phyloP scores from a whole-genome alignment of 2,113 vertebrate genomes.

The Mastomys natalensis region DNA sequence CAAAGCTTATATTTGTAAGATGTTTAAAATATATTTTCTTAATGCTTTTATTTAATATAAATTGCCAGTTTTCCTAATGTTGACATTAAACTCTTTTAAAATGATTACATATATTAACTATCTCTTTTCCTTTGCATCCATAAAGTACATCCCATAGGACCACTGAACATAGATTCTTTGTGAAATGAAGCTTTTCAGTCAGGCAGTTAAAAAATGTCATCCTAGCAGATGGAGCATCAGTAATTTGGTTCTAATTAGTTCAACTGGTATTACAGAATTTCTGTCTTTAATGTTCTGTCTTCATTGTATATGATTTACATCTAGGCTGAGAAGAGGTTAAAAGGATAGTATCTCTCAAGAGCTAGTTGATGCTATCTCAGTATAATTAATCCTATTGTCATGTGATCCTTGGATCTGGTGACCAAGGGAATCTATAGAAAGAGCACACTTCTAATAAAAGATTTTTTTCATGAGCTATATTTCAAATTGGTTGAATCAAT shows the following conservation, averaged over 20 bases:
- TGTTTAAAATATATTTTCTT: constrained; percentile 55
- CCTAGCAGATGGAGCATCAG: constrained; percentile 81
- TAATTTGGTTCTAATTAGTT: constrained; percentile 84
- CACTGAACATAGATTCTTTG: constrained; percentile 66
- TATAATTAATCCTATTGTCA: constrained; percentile 24
- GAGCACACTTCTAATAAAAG: constrained; percentile 69
- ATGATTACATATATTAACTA: constrained; percentile 67
- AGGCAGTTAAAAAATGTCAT: constrained; percentile 74
- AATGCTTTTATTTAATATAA: constrained; percentile 28
- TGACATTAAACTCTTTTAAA: constrained; percentile 66
- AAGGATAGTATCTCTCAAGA: constrained; percentile 68
- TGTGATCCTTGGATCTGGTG: constrained; percentile 44
- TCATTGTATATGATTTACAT: constrained; percentile 82
- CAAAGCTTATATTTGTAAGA: neutral
- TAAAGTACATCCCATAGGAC: constrained; percentile 55
- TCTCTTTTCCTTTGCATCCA: constrained; percentile 70
- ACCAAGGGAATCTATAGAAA: constrained; percentile 45
- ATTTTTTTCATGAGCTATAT: constrained; percentile 43
- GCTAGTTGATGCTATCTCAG: constrained; percentile 5
- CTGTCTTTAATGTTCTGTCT: constrained; percentile 80
- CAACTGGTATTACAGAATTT: constrained; percentile 78
- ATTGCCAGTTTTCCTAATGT: constrained; percentile 75
- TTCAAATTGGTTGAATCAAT: constrained; percentile 71
- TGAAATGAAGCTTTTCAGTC: constrained; percentile 80
- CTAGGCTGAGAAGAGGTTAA: constrained; percentile 68